Percentiles rank a stretch among this genome's conserved stretches.
phyloP scores from a whole-genome alignment of 2,888 invertebrate genomes.

The Amphimallon solstitiale region DNA sequence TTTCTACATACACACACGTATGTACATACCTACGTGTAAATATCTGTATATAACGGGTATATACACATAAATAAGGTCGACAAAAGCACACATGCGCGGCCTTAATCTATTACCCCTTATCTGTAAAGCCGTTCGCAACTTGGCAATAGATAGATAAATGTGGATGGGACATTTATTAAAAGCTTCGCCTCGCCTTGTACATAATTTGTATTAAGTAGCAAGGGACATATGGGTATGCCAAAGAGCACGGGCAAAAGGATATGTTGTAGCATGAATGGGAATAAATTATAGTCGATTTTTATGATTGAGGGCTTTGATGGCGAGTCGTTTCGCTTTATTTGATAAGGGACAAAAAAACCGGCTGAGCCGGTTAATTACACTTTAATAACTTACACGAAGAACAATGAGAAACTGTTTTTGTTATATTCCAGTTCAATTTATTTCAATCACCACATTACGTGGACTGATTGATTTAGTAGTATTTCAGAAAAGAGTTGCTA shows the following conservation, averaged over 20 bases:
- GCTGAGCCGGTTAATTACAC: constrained; percentile 29
- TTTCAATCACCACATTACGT: too few relatives aligned
- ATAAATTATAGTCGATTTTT: constrained; percentile 37
- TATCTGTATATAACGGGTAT: constrained; percentile 19
- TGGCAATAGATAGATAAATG: constrained; percentile 29
- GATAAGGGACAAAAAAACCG: constrained; percentile 21
- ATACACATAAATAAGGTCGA: too few relatives aligned
- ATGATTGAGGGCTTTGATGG: constrained; percentile 17
- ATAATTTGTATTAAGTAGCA: constrained; percentile 33
- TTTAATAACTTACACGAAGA: constrained; percentile 34
- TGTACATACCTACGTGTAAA: constrained; percentile 3
- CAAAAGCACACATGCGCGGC: constrained; percentile 19
- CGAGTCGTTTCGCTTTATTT: neutral
- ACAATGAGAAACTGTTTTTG: constrained; percentile 21
- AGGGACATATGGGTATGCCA: constrained; percentile 33
- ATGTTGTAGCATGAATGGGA: constrained; percentile 32
- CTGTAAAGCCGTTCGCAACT: constrained; percentile 16
- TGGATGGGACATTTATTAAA: constrained; percentile 31
- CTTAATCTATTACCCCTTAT: constrained; percentile 32
- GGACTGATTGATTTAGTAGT: too few relatives aligned
- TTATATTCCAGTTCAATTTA: too few relatives aligned
- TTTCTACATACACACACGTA: constrained; percentile 1
- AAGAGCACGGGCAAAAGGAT: constrained; percentile 28
- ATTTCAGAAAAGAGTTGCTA: too few relatives aligned
- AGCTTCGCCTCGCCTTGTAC: constrained; percentile 29